Evolutionary conservation across 2,888 invertebrate species (phyloP), one percentile per base, ranked within the genome.

Genomic region (Sipunculus nudus): DNA sequence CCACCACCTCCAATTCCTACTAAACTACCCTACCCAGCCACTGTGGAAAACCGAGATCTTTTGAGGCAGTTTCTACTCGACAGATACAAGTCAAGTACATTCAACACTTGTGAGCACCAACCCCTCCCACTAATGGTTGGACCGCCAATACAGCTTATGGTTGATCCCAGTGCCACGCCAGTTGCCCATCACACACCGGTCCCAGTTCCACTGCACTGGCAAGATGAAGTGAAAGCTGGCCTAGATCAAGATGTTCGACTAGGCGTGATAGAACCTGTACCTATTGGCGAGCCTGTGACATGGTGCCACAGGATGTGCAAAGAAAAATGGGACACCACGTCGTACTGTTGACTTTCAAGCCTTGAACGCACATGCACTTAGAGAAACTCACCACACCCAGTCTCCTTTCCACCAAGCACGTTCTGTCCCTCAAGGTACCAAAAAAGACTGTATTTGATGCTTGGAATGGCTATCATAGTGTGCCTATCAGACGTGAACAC

Each of bases 281-380:
- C 59, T n/a, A 43, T 57, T 21, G 64, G 57, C 4, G 35, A 10
- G 32, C 48, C 58, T 13, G 45, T 53, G 32, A 59, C 50, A n/a
- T 66, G 59, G 61, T 63, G 56, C 54, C 46, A 53, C 40, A 29
- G 54, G 19, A 62, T 62, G 62, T 32, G 46, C 56, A 23, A 61
- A 61, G 48, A 67, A 66, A 26, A 69, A 61, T 49, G 70, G 73
- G 3, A 61, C 65, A 29, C 70, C 68, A n/a, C 26, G 72, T 0
- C 59, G 72, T 2, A 74, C 71, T 2, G 64, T 73, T 10, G 74
- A 75, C 54, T 61, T 74, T 45, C 73, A 75, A 40, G 41, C 72
- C 0, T 67, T 72, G 8, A 75, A 74, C 43, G 47, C 45, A 2
- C 63, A 69, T 54, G 70, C 68, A 0, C 56, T 47, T 3, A 38